Conservation (phyloP, 2,113 vertebrate species). For the Cynoglossus semilaevis region DNA sequence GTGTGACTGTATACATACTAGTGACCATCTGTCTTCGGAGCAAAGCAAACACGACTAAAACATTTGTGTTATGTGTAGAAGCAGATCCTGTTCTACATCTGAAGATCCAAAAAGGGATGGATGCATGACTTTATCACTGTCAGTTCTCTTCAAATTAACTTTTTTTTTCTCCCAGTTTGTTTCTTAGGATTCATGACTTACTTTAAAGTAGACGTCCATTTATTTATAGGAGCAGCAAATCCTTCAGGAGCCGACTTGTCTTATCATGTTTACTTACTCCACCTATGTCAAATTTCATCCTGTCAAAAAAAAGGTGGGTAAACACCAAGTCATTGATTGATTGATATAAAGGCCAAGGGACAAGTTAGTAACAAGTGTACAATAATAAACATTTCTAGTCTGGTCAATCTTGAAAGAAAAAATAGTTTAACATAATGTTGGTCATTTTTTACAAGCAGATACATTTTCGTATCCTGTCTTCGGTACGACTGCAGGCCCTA, state of each 20-base stretch:
- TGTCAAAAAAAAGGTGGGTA: too few relatives aligned
- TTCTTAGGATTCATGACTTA: neutral
- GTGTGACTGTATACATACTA: neutral
- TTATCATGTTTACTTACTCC: slow-evolving; percentile 19
- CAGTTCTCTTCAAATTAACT: too few relatives aligned
- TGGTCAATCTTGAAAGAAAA: too few relatives aligned
- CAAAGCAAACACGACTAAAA: neutral
- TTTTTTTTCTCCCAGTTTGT: neutral
- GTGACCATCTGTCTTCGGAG: neutral
- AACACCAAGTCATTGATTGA: too few relatives aligned
- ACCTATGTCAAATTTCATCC: slow-evolving; percentile 19
- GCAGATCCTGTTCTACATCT: neutral
- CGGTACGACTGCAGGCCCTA: too few relatives aligned
- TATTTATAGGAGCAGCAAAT: too few relatives aligned
- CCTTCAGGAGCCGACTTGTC: neutral
- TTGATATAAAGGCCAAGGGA: too few relatives aligned
- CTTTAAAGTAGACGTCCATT: neutral
- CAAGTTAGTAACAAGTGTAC: too few relatives aligned
- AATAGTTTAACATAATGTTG: too few relatives aligned
- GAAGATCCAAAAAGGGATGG: neutral
- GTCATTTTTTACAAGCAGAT: too few relatives aligned
- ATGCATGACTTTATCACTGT: neutral
- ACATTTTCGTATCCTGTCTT: too few relatives aligned
- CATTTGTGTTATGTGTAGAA: neutral
- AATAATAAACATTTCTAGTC: too few relatives aligned